Evolutionary conservation across 2,888 invertebrate genomes (phyloP).

Genomic region (Corythucha ciliata): DNA sequence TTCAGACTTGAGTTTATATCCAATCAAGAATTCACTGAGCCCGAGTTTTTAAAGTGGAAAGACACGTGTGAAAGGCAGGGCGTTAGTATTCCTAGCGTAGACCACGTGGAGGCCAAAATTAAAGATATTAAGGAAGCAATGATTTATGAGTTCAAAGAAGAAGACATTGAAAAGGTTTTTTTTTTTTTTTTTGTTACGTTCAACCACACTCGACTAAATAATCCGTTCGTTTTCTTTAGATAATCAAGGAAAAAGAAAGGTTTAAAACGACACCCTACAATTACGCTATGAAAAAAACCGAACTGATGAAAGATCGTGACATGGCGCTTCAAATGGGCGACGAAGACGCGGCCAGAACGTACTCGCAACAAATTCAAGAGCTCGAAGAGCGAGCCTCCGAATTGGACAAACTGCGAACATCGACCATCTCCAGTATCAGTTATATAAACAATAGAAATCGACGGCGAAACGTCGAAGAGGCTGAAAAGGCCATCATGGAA

Average conservation of each 20-base stretch:
- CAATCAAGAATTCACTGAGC: conserved; percentile 87
- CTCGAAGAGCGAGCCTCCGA: conserved; percentile 84
- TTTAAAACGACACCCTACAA: conserved; percentile 90
- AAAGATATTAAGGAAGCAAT: conserved; percentile 80
- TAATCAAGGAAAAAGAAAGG: conserved; percentile 80
- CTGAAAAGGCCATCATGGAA: conserved; percentile 82
- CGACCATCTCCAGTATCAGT: conserved; percentile 87
- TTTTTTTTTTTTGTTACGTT: too few species aligned
- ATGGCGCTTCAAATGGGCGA: conserved; percentile 55
- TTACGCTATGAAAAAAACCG: conserved; percentile 94
- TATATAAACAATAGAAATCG: conserved; percentile 94
- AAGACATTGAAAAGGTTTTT: conserved; percentile 90
- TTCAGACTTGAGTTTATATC: conserved; percentile 93
- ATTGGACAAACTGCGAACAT: conserved; percentile 80
- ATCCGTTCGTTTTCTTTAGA: conserved; percentile 41
- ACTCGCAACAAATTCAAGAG: conserved; percentile 73
- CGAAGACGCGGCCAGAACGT: conserved; percentile 60
- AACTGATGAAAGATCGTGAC: conserved; percentile 82
- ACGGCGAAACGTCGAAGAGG: conserved; percentile 83
- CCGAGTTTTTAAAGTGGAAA: conserved; percentile 89
- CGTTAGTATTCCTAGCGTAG: conserved; percentile 68
- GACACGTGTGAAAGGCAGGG: conserved; percentile 60
- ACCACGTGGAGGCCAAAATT: conserved; percentile 72
- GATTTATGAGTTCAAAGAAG: conserved; percentile 88
- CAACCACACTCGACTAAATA: background rate